phyloP scores from a whole-genome alignment of 2,113 vertebrate genomes.

The Pachycephala philippinensis region DNA sequence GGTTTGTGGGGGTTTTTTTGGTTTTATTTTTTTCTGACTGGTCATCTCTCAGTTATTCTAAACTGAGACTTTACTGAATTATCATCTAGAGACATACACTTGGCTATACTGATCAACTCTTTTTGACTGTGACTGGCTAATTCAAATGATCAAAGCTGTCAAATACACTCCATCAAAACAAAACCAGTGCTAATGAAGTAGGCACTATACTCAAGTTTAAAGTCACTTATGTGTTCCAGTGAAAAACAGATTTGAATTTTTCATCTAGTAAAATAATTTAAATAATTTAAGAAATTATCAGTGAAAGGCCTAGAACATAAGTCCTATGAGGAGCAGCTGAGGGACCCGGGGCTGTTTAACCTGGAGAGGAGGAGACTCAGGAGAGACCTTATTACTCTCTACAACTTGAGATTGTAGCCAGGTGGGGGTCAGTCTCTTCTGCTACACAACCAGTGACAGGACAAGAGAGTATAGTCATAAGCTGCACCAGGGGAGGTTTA shows the following conservation, averaged over 20 bases:
- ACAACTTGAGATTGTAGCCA: neutral
- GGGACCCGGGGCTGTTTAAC: neutral
- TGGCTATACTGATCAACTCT: neutral
- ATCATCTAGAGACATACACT: neutral
- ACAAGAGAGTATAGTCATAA: neutral
- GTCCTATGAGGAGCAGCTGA: neutral
- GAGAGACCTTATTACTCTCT: neutral
- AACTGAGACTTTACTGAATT: neutral
- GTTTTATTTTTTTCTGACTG: neutral
- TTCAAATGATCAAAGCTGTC: neutral
- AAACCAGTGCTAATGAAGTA: neutral
- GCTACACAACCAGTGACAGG: neutral
- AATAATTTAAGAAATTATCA: neutral
- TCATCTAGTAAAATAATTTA: neutral
- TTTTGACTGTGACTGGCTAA: neutral
- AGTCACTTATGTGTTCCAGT: neutral
- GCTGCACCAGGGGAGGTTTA: neutral
- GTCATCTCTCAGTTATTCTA: neutral
- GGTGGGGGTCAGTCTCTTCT: fast-evolving
- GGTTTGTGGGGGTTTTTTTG: fast-evolving
- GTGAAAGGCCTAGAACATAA: neutral
- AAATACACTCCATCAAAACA: neutral
- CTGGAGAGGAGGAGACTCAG: neutral
- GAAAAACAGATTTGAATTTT: neutral
- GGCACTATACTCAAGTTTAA: neutral